phyloP scores from a whole-genome alignment of 1,140 invertebrate species.

The Phocides pigmalion region DNA sequence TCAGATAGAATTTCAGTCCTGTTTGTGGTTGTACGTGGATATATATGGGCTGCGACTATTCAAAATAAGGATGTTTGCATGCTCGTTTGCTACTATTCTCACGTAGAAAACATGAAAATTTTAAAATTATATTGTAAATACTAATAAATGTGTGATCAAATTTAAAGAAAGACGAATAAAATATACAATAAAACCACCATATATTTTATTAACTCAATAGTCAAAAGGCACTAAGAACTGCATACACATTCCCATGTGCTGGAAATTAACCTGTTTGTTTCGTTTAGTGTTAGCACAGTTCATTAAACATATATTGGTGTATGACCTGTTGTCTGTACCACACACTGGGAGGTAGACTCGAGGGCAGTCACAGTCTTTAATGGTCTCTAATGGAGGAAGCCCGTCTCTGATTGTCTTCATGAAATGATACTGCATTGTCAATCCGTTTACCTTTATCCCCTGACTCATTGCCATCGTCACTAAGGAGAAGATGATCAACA shows the following conservation, averaged over 20 bases:
- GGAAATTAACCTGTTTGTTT: slow-evolving; percentile 10
- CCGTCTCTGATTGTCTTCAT: slow-evolving; percentile 38
- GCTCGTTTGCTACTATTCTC: too few relatives aligned
- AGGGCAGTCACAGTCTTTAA: slow-evolving; percentile 53
- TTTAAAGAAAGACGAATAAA: too few relatives aligned
- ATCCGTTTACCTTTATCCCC: not conserved
- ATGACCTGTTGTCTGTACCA: slow-evolving; percentile 51
- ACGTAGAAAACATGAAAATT: too few relatives aligned
- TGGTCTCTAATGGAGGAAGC: slow-evolving; percentile 49
- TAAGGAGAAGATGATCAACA: too few relatives aligned
- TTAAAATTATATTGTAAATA: too few relatives aligned
- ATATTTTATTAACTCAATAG: slow-evolving; percentile 40
- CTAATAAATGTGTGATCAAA: too few relatives aligned
- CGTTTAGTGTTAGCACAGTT: slow-evolving; percentile 48
- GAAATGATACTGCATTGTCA: slow-evolving; percentile 23
- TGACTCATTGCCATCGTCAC: not conserved
- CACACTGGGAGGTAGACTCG: slow-evolving; percentile 59
- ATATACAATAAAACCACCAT: not conserved
- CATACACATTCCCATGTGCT: slow-evolving; percentile 45
- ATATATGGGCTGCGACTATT: too few relatives aligned
- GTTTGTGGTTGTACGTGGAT: too few relatives aligned
- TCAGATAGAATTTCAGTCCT: too few relatives aligned
- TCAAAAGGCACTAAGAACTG: slow-evolving; percentile 46
- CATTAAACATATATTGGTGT: slow-evolving; percentile 56
- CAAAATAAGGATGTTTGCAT: too few relatives aligned